These are phyloP conservation scores for Diploptera punctata DNA, from an alignment of 2,888 invertebrate species.

Conservation along the genomic window DNA sequence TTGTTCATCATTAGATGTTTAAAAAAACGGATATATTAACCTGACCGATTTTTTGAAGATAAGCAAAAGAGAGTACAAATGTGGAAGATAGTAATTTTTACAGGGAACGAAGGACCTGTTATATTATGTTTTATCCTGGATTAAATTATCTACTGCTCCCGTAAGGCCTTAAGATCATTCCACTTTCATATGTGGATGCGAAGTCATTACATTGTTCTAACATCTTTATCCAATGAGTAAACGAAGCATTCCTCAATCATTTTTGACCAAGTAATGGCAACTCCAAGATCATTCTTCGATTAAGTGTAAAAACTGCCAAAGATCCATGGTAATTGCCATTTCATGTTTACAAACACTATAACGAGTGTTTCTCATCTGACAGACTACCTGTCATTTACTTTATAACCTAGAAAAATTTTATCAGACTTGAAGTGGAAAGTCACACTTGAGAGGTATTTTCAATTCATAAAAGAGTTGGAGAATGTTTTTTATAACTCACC, in stretches of 20 bases:
- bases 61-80: too few species aligned
- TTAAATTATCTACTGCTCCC: constrained; percentile 71
- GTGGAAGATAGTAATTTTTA: too few species aligned
- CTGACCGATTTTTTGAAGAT: too few species aligned
- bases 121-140: constrained; percentile 74
- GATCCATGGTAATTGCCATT: constrained; percentile 61
- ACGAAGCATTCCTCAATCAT: constrained; percentile 64
- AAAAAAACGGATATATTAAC: too few species aligned
- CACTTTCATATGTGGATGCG: constrained; percentile 77
- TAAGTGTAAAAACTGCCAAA: constrained; percentile 71
- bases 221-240: constrained; percentile 11
- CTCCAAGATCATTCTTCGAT: constrained; percentile 70
- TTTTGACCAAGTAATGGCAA: constrained; percentile 77
- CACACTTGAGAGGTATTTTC: too few species aligned
- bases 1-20: too few species aligned
- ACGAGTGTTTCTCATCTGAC: too few species aligned
- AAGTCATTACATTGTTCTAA: constrained; percentile 59
- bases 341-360: constrained; percentile 3
- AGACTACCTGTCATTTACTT: too few species aligned
- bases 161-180: constrained; percentile 71
- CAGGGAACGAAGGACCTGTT: constrained; percentile 53
- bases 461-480: too few species aligned
- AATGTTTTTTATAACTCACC: too few species aligned
- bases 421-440: too few species aligned
- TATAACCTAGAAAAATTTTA: too few species aligned